A percentile compares a stretch with the other conserved stretches of the same genome.
Conservation (phyloP, 2,113 vertebrate species). For the Acrocephalus arundinaceus region DNA sequence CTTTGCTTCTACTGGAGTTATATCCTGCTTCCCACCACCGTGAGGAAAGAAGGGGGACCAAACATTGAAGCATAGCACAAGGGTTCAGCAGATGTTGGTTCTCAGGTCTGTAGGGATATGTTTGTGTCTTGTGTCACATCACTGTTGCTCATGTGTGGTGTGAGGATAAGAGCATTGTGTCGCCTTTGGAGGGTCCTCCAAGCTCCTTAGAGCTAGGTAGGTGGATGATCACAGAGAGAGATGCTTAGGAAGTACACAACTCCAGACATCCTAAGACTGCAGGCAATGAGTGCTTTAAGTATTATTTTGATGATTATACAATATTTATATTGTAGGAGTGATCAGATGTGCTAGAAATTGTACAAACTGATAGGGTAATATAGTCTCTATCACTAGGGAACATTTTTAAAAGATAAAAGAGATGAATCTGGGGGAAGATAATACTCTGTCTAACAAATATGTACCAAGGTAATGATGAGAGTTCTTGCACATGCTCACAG, state of each 20-base stretch:
- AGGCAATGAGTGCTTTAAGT: neutral
- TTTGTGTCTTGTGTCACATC: neutral
- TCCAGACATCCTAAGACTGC: neutral
- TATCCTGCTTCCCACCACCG: fast-evolving
- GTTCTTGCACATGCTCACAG: neutral
- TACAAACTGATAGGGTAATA: neutral
- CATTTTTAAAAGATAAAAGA: slow-evolving; percentile 16
- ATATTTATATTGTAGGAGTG: neutral
- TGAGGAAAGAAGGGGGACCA: neutral
- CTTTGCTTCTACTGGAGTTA: neutral
- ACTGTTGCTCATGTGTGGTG: neutral
- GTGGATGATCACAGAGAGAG: neutral
- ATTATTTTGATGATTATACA: neutral
- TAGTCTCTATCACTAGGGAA: neutral
- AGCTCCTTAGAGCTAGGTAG: neutral
- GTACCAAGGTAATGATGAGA: neutral
- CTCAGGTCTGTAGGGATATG: fast-evolving
- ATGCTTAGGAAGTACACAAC: neutral
- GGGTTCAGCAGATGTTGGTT: neutral
- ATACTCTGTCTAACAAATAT: neutral
- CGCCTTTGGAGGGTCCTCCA: neutral
- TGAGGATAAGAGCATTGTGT: neutral
- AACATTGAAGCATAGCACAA: neutral
- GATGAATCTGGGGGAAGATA: neutral
- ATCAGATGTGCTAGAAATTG: neutral